Base-by-base conservation (phyloP, 1,140 invertebrate species). In the Grapholita molesta region DNA sequence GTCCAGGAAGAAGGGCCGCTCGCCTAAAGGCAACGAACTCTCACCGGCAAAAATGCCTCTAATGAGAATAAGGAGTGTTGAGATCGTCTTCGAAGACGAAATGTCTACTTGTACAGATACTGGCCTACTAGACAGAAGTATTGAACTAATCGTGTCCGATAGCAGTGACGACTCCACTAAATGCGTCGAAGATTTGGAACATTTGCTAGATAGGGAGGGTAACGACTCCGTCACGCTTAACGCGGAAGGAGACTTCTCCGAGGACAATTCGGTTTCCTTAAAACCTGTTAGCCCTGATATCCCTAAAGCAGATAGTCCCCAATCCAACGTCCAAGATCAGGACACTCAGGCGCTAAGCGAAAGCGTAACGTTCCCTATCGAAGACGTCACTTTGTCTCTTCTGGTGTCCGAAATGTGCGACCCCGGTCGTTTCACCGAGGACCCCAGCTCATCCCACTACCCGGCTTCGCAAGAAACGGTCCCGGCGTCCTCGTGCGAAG, bases 61-160 rank as follows among this genome's bases (percentile, higher is more conserved):
- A 12, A 89, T 91, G 87, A 88, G 89, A 68, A 91, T 91, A 55
- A 75, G 88, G 38, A 91, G 89, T 67, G 89, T 91, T 53, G 89
- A 91, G 80, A 91, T 91, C 12, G 85, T 90, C 3, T 91, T 90
- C 65, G 87, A 91, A 78, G 89, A 91, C 57, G 89, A 91, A 76
- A 82, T 90, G 76, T 90, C 89, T 7, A 79, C 86, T 25, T 89
- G 84, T 64, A 86, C 80, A 3, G 86, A 89, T 64, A 88, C 86
- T 0, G 85, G 76, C 2, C 65, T 85, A 21, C 70, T 90, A 6
- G 88, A 91, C 57, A 79, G 80, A 28, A 91, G 84, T 32, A 73
- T 91, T 12, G 88, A 89, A 61, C 72, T 89, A 0, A 64, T 84
- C 0, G 64, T 80, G 0, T 86, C 86, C 1, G 86, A 88, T 32